These are phyloP conservation scores for Drosophila parthenogenetica DNA, from an alignment of 2,888 invertebrate genomes.

Conservation along the genomic window DNA sequence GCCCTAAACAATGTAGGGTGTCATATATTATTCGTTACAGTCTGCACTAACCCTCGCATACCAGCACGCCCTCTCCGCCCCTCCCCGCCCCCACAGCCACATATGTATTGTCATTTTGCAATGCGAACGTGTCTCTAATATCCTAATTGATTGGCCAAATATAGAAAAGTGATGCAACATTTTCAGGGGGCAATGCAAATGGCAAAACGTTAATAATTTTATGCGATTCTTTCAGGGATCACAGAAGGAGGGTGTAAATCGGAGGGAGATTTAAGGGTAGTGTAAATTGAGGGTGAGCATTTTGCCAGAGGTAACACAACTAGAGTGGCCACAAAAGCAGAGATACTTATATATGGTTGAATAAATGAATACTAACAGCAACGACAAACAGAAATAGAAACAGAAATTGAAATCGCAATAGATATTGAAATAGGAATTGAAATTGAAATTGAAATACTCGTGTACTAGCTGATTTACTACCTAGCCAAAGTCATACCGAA, in stretches of 20 bases:
- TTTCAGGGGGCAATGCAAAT: conserved; percentile 17
- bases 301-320: conserved; percentile 15
- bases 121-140: conserved; percentile 52
- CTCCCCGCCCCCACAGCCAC: background rate
- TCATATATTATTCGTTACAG: background rate
- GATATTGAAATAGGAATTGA: background rate
- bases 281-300: conserved; percentile 6
- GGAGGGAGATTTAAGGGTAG: background rate
- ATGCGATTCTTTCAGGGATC: conserved; percentile 30
- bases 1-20: conserved; percentile 4
- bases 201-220: conserved; percentile 32
- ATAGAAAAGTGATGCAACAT: conserved; percentile 36
- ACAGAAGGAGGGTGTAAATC: too few relatives aligned
- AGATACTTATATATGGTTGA: conserved; percentile 28
- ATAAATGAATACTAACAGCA: conserved; percentile 19
- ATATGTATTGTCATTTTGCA: conserved; percentile 40
- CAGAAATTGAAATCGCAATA: background rate
- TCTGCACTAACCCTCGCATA: too few relatives aligned
- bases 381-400: conserved; percentile 1
- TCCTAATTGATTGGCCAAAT: conserved; percentile 73
- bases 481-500: background rate
- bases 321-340: conserved; percentile 8
- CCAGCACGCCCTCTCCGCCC: background rate
- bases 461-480: conserved; percentile 14
- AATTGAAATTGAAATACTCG: conserved; percentile 8